These are phyloP conservation scores for Nesidiocoris tenuis DNA, from an alignment of 2,888 invertebrate genomes.

Conservation along the genomic window DNA sequence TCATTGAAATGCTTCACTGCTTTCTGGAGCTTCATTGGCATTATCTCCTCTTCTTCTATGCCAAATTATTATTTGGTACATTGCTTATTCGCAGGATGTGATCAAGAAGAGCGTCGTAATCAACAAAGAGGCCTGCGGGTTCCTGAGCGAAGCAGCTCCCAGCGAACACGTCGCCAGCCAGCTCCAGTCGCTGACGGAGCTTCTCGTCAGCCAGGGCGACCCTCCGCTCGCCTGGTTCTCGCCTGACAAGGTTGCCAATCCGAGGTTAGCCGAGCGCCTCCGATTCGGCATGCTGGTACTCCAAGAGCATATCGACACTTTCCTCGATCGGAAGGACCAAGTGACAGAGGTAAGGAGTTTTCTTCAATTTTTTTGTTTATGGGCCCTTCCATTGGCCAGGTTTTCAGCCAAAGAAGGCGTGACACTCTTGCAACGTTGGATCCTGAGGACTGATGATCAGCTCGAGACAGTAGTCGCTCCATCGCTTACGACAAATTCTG, in stretches of 20 bases:
- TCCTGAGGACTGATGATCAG: too few relatives aligned
- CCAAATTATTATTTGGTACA: too few relatives aligned
- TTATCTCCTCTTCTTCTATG: background rate
- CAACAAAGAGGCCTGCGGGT: slow-evolving; percentile 72
- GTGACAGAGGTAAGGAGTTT: slow-evolving; percentile 72
- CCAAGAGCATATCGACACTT: slow-evolving; percentile 93
- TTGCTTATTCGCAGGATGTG: slow-evolving; percentile 64
- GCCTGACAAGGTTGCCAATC: slow-evolving; percentile 68
- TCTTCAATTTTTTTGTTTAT: too few relatives aligned
- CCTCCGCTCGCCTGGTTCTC: slow-evolving; percentile 88
- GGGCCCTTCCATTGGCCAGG: too few relatives aligned
- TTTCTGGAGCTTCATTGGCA: slow-evolving; percentile 12
- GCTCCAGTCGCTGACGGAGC: slow-evolving; percentile 61
- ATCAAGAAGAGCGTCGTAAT: slow-evolving; percentile 73
- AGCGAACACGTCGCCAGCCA: slow-evolving; percentile 51
- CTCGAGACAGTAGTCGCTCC: too few relatives aligned
- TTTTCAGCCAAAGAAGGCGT: too few relatives aligned
- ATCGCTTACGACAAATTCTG: too few relatives aligned
- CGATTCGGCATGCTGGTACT: slow-evolving; percentile 88
- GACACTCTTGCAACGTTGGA: too few relatives aligned
- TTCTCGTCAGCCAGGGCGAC: slow-evolving; percentile 64
- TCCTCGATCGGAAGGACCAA: slow-evolving; percentile 87
- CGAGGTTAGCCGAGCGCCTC: slow-evolving; percentile 75
- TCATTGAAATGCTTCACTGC: slow-evolving; percentile 24
- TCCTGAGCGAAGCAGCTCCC: slow-evolving; percentile 59